phyloP scores from a whole-genome alignment of 2,113 vertebrate species.

The Ageneiosus marmoratus region DNA sequence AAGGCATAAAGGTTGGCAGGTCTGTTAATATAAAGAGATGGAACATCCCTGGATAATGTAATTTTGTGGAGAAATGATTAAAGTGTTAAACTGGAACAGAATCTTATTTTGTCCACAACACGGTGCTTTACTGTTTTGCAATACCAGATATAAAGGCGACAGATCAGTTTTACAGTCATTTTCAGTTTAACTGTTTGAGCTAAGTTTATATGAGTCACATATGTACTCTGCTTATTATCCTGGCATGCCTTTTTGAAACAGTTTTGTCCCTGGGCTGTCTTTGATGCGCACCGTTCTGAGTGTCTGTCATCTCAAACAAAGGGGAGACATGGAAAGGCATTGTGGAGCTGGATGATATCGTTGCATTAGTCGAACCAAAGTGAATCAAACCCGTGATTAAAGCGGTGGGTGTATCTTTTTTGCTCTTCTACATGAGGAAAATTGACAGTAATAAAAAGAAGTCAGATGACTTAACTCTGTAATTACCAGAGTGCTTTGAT shows the following conservation, averaged over 20 bases:
- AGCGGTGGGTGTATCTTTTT: constrained; percentile 78
- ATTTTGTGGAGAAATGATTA: not conserved
- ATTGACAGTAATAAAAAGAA: constrained; percentile 91
- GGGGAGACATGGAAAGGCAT: constrained; percentile 35
- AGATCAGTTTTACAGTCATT: constrained; percentile 24
- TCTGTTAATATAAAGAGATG: not conserved
- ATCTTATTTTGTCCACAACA: not conserved
- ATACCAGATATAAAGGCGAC: not conserved
- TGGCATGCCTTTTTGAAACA: constrained; percentile 17
- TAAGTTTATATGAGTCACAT: constrained; percentile 31
- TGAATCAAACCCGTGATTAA: constrained; percentile 89
- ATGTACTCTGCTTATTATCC: constrained; percentile 24
- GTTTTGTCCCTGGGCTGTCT: constrained; percentile 38
- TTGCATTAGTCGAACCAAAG: constrained; percentile 78
- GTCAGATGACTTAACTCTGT: constrained; percentile 80
- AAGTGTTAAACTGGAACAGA: not conserved
- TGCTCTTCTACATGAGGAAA: constrained; percentile 81
- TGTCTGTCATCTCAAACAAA: constrained; percentile 54
- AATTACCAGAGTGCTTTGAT: constrained; percentile 73
- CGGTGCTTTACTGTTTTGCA: not conserved
- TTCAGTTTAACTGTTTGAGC: constrained; percentile 14
- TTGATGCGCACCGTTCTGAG: constrained; percentile 47
- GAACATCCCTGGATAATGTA: not conserved
- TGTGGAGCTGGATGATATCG: constrained; percentile 78
- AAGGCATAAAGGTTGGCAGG: no score